Evolutionary conservation across 35 echinoderm and acorn worm species (phyloP).

Genomic region (Ophiothrix spiculata): DNA sequence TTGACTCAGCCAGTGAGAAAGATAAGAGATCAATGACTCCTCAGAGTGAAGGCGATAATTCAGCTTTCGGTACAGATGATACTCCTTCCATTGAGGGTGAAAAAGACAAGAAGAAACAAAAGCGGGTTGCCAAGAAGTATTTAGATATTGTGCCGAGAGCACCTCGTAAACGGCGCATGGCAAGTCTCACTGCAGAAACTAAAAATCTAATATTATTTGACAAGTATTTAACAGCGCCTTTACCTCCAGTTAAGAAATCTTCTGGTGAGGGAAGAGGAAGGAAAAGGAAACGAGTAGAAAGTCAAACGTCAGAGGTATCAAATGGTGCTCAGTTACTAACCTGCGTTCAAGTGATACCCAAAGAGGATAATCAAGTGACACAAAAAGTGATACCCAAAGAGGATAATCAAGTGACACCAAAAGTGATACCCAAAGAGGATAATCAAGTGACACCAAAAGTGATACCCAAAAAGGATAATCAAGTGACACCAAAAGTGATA

Average conservation of each 20-base stretch:
- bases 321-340: not conserved
- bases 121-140: constrained; percentile 23
- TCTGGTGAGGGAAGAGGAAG: not conserved
- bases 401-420: no score
- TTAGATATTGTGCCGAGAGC: constrained; percentile 40
- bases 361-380: no score
- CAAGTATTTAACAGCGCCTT: constrained; percentile 31
- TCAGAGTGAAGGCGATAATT: constrained; percentile 46
- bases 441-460: no score
- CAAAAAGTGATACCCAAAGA: no score
- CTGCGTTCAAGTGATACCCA: not conserved
- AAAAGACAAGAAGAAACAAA: constrained; percentile 11
- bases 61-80: constrained; percentile 50
- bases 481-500: no score
- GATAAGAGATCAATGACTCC: constrained; percentile 24
- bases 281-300: not conserved
- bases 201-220: constrained; percentile 92
- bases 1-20: not conserved
- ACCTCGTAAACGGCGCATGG: constrained; percentile 60
- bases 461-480: no score
- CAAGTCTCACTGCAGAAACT: constrained; percentile 88
- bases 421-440: no score
- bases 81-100: constrained; percentile 36
- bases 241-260: not conserved
- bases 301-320: not conserved